Evolutionary conservation across 2,888 invertebrate species (phyloP).

Genomic region (Acanthosepion lycidas): DNA sequence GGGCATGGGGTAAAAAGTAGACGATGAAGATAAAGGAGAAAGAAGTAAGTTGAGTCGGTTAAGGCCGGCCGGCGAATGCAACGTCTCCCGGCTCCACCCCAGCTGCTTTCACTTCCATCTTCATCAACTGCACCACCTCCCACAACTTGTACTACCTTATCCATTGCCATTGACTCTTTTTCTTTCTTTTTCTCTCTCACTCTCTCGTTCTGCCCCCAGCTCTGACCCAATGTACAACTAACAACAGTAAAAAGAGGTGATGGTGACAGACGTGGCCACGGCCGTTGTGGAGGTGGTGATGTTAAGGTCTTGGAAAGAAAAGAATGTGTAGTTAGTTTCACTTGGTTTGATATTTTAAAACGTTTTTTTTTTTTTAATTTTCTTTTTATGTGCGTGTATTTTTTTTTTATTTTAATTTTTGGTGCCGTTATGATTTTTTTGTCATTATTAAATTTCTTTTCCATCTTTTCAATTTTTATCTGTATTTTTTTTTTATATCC

Average conservation of each 20-base stretch:
- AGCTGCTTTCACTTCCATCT: not conserved
- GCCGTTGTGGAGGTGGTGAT: not conserved
- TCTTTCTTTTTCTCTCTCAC: not conserved
- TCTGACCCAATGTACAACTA: not conserved
- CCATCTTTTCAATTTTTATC: no score
- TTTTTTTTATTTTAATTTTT: no score
- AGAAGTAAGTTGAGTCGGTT: not conserved
- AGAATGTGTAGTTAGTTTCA: no score
- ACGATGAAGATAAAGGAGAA: not conserved
- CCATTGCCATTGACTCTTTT: not conserved
- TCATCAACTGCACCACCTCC: conserved; percentile 6
- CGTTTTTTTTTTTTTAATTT: no score
- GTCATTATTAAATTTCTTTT: no score
- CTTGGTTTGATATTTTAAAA: no score
- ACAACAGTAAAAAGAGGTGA: not conserved
- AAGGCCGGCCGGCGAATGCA: not conserved
- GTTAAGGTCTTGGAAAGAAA: no score
- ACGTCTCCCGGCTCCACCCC: not conserved
- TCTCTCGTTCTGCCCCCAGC: not conserved
- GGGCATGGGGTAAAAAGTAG: not conserved
- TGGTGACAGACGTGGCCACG: not conserved
- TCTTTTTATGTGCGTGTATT: no score
- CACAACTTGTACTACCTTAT: not conserved
- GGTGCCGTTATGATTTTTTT: no score
- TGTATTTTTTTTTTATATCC: no score